Evolutionary conservation across 2,888 invertebrate genomes (phyloP), one percentile per base, ranked within the genome.

Genomic region (Yponomeuta cagnagella): DNA sequence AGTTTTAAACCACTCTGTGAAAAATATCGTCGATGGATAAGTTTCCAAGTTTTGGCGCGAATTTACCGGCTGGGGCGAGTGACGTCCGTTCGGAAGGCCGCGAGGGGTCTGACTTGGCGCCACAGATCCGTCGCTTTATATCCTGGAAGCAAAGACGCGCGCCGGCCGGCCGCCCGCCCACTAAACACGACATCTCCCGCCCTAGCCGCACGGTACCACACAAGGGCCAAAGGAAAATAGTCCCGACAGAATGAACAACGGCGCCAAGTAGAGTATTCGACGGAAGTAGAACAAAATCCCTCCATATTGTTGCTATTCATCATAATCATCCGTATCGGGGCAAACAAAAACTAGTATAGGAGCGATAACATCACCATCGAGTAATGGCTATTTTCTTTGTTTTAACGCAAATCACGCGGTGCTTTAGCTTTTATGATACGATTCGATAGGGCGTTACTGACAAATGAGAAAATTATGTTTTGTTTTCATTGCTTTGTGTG

Each of bases 51-150:
- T 68, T 65, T 68, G 48, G n/a, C 68, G 68, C 68, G 68, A 43
- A 37, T 68, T 68, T 48, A 30, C 23, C 30, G 52, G 68, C 68
- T 30, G 68, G 30, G 58, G 52, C 48, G 48, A 58, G 52, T 52
- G 80, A 74, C 80, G 81, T 80, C 79, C 79, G 80, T 72, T 72
- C 74, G 74, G 82, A 81, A 83, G 80, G 88, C 83, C 79, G 79
- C 78, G 78, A 76, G 75, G 81, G 83, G 82, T 90, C 87, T 90
- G 89, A 78, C 81, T 30, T 75, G 79, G 76, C 77, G 78, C 75
- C 78, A 71, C 72, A 74, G 76, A 73, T 79, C 73, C 87, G 82
- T 81, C 79, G 83, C 80, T 85, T 90, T 90, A 82, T 90, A 89
- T 84, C 77, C 73, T 15, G 52, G 52, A 58, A 58, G 12, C 52